A percentile compares a stretch with the other conserved stretches of the same genome.
Conservation (phyloP, 2,888 invertebrate genomes). For the Cylloceria caligata region DNA sequence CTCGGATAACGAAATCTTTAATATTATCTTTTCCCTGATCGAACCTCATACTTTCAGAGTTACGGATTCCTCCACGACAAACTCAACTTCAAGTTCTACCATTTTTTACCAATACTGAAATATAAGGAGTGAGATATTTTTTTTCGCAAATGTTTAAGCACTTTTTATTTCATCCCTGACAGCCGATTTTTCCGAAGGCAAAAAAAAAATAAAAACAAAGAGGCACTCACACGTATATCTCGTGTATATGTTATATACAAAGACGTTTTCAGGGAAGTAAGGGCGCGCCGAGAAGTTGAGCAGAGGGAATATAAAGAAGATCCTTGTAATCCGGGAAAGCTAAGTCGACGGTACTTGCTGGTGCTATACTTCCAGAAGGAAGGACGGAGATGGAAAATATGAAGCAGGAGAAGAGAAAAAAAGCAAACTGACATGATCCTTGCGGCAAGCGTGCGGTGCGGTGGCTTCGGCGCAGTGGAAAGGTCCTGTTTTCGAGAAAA, state of each 20-base stretch:
- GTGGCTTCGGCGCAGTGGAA: slow-evolving; percentile 67
- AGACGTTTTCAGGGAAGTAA: slow-evolving; percentile 50
- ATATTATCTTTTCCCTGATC: slow-evolving; percentile 34
- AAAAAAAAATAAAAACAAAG: slow-evolving; percentile 34
- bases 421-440: slow-evolving; percentile 70
- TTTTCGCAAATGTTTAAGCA: too few relatives aligned
- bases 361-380: background rate
- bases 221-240: slow-evolving; percentile 47
- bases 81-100: background rate
- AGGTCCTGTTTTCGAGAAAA: slow-evolving; percentile 58
- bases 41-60: slow-evolving; percentile 15
- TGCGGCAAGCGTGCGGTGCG: slow-evolving; percentile 66
- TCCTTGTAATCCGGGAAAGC: slow-evolving; percentile 79
- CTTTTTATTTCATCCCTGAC: too few relatives aligned
- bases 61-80: background rate
- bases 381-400: slow-evolving; percentile 48
- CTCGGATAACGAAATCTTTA: slow-evolving; percentile 31
- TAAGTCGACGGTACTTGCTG: slow-evolving; percentile 73
- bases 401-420: slow-evolving; percentile 6
- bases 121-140: too few relatives aligned
- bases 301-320: slow-evolving; percentile 75
- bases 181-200: background rate
- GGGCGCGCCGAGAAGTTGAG: slow-evolving; percentile 48
- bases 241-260: slow-evolving; percentile 22
- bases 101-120: too few relatives aligned